Evolutionary conservation across 2,797 vertebrate genomes (phyloP).

Genomic region (Ibycter americanus): DNA sequence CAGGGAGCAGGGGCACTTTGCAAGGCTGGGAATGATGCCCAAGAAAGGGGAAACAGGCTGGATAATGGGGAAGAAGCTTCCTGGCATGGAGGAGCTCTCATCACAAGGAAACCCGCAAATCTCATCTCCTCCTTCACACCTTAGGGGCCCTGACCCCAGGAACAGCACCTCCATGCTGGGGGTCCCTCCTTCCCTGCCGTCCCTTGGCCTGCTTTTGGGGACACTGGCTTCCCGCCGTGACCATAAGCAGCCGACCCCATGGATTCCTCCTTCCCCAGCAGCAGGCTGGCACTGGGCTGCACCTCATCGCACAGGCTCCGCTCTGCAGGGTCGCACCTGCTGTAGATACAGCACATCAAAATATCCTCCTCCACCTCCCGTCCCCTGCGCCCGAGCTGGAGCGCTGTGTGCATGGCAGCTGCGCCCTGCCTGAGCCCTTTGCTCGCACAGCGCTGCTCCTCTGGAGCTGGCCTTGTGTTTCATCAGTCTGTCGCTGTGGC

Average conservation of each 20-base stretch:
- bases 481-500: background rate
- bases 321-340: too few species aligned
- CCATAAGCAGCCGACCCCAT: background rate
- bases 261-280: too few species aligned
- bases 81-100: background rate
- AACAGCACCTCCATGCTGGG: rapidly evolving
- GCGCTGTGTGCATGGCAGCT: background rate
- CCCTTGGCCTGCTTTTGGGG: background rate
- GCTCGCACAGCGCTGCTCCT: rapidly evolving
- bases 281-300: background rate
- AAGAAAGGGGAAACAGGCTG: background rate
- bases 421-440: background rate
- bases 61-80: background rate
- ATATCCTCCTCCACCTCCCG: background rate
- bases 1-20: background rate
- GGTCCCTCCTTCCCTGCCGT: background rate
- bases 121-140: background rate
- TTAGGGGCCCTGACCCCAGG: background rate
- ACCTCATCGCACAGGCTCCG: background rate
- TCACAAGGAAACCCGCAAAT: background rate
- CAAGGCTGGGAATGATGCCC: background rate
- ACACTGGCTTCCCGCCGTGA: background rate
- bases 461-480: background rate
- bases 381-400: rapidly evolving
- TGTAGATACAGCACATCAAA: rapidly evolving